Base-by-base conservation (phyloP, 2,888 invertebrate species). In the Caenorhabditis japonica region DNA sequence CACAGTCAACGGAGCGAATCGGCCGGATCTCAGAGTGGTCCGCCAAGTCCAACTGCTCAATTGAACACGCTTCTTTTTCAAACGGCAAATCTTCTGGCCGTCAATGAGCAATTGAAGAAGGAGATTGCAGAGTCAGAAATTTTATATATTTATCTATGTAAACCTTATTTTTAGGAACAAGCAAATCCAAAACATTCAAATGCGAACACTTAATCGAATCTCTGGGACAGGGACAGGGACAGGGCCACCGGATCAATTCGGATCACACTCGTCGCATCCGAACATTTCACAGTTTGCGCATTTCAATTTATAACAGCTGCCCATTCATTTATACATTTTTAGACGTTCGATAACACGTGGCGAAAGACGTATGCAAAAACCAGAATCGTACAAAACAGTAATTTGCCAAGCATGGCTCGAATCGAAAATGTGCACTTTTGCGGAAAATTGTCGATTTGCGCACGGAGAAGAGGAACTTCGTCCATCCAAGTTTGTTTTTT, bases 331-430 rank as follows among this genome's bases (percentile, higher is more conserved):
- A n/a, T n/a, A n/a, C n/a, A n/a, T n/a, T n/a, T n/a, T n/a, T n/a
- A n/a, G n/a, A n/a, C n/a, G n/a, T n/a, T n/a, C n/a, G n/a, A n/a
- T n/a, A n/a, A n/a, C 43, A 15, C 69, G 56, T 13, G 56, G 60
- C 13, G 74, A 74, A 12, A 30, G 69, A 43, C 69, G 74, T n/a
- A 64, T 64, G 62, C 77, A 80, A 13, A 77, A 79, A 39, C 85
- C 84, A 4, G 86, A 86, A 34, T 82, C 85, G 7, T 86, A 83
- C 80, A 86, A 86, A 68, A 86, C 86, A 5, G 86, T 86, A 7
- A 86, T 86, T 79, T 86, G 86, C 58, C 85, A 79, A 61, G 84
- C 85, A 5, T 86, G 84, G 84, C 75, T 84, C 10, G 85, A 85
- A 58, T 78, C 81, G 15, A 76, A 75, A 33, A 75, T 72, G 13